Base-by-base conservation (phyloP, 2,888 invertebrate genomes). In the Oligia strigilis region DNA sequence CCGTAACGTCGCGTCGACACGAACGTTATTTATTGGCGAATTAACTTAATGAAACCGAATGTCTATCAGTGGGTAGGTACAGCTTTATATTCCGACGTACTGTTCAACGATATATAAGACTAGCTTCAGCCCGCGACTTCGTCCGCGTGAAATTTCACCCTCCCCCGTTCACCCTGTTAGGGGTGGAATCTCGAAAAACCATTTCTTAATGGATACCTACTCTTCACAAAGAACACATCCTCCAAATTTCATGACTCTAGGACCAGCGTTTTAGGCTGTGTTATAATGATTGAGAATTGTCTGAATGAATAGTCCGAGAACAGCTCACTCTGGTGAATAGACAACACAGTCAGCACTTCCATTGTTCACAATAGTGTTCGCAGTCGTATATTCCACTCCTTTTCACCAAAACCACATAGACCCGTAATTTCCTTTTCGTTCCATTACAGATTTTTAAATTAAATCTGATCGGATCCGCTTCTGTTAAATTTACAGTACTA, bases 31-130 rank as follows among this genome's bases (percentile, higher is more conserved):
- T 83, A 85, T 83, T 77, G 66, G 75, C 36, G 49, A 86, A 86
- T 83, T 85, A 83, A 83, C 77, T 72, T 80, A 86, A 85, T 83
- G 73, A 86, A 85, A 73, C 72, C 70, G 43, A 80, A 80, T 71
- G 69, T 69, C 69, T 75, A 74, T 82, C 76, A 72, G 52, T 79
- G 43, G 64, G 13, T 69, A 66, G 67, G 13, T 69, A 66, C 74
- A 64, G 58, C 67, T 79, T 79, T 60, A 67, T 82, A 79, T 55
- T 46, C 70, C 76, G 71, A 62, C 64, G 52, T 72, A 69, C 49
- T 77, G 76, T 62, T 70, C 64, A 52, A 67, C 23, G 49, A 46
- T 74, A 4, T 40, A 40, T 40, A 5, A 5, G 5, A 40, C 40
- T 40, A 40, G 40, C 40, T 40, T 40, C 40, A 5, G 40, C 40